Percentiles rank a stretch among this genome's conserved stretches.
Conservation (phyloP, 2,113 vertebrate genomes). For the Cnemophilus loriae region DNA sequence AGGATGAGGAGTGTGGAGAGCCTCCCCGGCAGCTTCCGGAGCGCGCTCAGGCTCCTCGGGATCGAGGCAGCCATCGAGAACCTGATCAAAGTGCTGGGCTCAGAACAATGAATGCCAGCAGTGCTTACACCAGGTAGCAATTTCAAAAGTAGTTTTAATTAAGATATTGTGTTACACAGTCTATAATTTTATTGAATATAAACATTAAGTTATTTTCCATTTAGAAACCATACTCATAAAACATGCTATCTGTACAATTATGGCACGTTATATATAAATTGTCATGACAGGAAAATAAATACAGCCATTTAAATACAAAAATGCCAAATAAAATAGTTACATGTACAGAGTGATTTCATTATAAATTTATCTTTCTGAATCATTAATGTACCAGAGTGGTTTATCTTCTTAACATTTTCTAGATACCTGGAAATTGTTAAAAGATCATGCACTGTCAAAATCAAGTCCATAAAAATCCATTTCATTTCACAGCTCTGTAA, state of each 20-base stretch:
- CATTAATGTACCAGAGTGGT: conserved; percentile 64
- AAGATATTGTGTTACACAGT: conserved; percentile 20
- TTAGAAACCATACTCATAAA: conserved; percentile 73
- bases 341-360: conserved; percentile 57
- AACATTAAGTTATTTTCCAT: conserved; percentile 76
- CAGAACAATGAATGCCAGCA: background rate
- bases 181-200: conserved; percentile 80
- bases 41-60: conserved; percentile 74
- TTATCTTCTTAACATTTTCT: conserved; percentile 50
- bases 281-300: conserved; percentile 88
- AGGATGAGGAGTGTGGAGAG: conserved; percentile 2
- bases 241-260: conserved; percentile 73
- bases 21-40: conserved; percentile 69
- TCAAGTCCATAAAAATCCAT: conserved; percentile 69
- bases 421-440: conserved; percentile 35
- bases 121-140: background rate
- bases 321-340: conserved; percentile 73
- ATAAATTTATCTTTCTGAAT: conserved; percentile 61
- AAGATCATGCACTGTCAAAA: conserved; percentile 61
- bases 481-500: conserved; percentile 70
- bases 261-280: conserved; percentile 71
- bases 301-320: conserved; percentile 88
- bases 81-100: conserved; percentile 66
- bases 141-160: conserved; percentile 51
- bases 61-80: conserved; percentile 78